Evolutionary conservation across 1,140 invertebrate species (phyloP), one percentile per base, ranked within the genome.

Genomic region (Eumeta japonica): DNA sequence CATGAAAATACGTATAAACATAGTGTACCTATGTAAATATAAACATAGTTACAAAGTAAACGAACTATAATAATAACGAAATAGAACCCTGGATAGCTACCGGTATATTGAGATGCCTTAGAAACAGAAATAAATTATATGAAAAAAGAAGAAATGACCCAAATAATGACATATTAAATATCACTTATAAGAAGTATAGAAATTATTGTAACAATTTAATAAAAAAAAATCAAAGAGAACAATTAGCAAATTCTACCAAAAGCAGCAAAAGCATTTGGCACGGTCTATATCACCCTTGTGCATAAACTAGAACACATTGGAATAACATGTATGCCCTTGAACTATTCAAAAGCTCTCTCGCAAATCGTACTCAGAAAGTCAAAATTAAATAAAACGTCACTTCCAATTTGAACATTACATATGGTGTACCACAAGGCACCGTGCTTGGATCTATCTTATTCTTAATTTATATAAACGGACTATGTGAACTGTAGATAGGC

Each of bases 61-160:
- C 29, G 3, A 13, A 35, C 2, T 41, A 41, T 28, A 37, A 19
- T n/a, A 41, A 28, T 28, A 24, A 36, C 3, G 41, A 18, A 10
- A 3, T 46, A 5, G 39, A 50, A 33, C 48, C 43, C 3, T 50
- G 46, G 41, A 41, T 48, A 11, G 42, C 38, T 5, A 0, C 27
- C 2, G 46, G 45, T 12, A 15, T 37, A 16, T 14, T 48, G 7
- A 27, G 20, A 5, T 44, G 41, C 27, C 39, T 44, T 13, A 15
- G 14, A 16, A 29, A 38, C 4, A 35, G 46, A 13, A 43, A 48
- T 29, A 48, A 28, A 9, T 20, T 48, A 24, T 42, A 48, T 32
- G 28, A 10, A 2, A 41, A 41, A 34, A n/a, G 32, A 10, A 35
- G 29, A 39, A 3, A 10, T 15, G 39, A 41, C 9, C 39, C 46